Percentiles rank a stretch among this genome's conserved stretches.
Conservation (phyloP, 2,797 vertebrate genomes). For the Mastacembelus armatus region DNA sequence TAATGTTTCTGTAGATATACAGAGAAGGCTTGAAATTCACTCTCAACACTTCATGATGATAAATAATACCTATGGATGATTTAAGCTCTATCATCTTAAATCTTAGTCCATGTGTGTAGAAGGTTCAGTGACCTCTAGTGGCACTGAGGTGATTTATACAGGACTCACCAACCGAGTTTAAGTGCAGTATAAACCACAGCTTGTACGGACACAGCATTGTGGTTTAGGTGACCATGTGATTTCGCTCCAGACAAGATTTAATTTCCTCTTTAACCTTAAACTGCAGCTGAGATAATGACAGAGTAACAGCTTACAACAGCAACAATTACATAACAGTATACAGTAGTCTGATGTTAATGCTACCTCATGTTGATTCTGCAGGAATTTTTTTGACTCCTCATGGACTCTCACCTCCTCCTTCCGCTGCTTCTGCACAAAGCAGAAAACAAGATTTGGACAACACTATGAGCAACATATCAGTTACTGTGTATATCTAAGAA, state of each 20-base stretch:
- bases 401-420: slow-evolving; percentile 85
- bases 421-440: slow-evolving; percentile 68
- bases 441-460: neutral
- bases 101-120: too few species aligned
- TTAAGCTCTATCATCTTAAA: neutral
- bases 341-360: neutral
- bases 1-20: too few species aligned
- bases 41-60: too few species aligned
- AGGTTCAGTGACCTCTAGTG: slow-evolving; percentile 51
- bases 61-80: neutral
- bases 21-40: too few species aligned
- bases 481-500: neutral
- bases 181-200: neutral
- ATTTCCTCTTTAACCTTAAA: neutral
- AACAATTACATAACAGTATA: neutral
- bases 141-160: neutral
- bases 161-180: neutral
- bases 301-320: neutral
- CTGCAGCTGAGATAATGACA: neutral
- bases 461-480: too few species aligned
- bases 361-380: slow-evolving; percentile 83
- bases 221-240: too few species aligned
- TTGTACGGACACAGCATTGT: neutral
- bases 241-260: neutral
- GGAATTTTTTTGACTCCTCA: slow-evolving; percentile 80